Evolutionary conservation across 2,888 invertebrate genomes (phyloP), one percentile per base, ranked within the genome.

Genomic region (Zaprionus bogoriensis): DNA sequence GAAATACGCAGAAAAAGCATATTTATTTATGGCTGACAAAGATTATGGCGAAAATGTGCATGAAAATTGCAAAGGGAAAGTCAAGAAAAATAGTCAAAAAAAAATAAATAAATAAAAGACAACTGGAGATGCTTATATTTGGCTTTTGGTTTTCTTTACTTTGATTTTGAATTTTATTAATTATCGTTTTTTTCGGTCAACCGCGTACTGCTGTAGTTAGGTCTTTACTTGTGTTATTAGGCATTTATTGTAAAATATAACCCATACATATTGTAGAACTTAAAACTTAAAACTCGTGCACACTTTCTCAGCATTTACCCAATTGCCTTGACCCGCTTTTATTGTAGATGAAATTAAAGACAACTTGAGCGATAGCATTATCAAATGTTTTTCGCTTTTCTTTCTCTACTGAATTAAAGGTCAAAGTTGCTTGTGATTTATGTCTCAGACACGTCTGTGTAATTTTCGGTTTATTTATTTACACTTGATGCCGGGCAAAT

Each of bases 341-440:
- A 9, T 32, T 20, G 27, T n/a, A n/a, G n/a, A n/a, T n/a, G n/a
- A n/a, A n/a, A n/a, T n/a, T n/a, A n/a, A n/a, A n/a, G n/a, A n/a
- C n/a, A 1, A 7, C 19, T 32, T 32, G 17, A 28, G n/a, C 5
- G n/a, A n/a, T 6, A 1, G 1, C 27, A 20, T 14, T 22, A 46
- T 25, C 6, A 7, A 27, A 22, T 10, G 27, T 4, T 44, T 27
- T 36, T 25, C n/a, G n/a, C n/a, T n/a, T 23, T 64, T 25, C 36
- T 45, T 46, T 32, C 19, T 14, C 28, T 27, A 3, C 9, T 39
- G 10, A 28, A 67, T 62, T 45, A 48, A 65, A 65, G 48, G 22
- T 65, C 52, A 50, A 45, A 52, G 30, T 41, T 57, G 23, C 25
- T 7, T 27, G 14, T 65, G 52, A 57, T 65, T 57, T 68, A 57